Percentiles rank a stretch among this genome's conserved stretches.
Evolutionary conservation across 1,140 invertebrate species (phyloP).

Genomic region (Spodoptera litura): DNA sequence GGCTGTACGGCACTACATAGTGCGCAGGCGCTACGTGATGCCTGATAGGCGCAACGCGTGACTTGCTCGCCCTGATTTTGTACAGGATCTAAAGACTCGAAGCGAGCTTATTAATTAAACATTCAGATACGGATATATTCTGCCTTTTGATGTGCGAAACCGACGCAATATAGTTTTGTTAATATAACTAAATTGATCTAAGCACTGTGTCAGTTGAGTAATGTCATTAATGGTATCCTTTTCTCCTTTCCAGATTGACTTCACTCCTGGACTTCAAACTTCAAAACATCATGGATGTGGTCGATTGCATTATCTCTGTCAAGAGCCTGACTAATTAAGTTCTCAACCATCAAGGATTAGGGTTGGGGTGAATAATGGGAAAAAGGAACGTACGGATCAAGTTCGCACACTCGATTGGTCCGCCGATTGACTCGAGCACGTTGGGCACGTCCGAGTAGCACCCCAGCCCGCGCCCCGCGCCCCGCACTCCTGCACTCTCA

Average conservation of each 20-base stretch:
- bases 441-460: constrained; percentile 71
- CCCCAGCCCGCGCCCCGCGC: constrained; percentile 64
- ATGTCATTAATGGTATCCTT: constrained; percentile 31
- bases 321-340: constrained; percentile 62
- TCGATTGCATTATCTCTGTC: constrained; percentile 46
- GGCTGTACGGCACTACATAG: constrained; percentile 38
- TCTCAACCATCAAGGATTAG: constrained; percentile 61
- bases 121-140: constrained; percentile 61
- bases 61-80: constrained; percentile 80
- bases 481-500: constrained; percentile 64
- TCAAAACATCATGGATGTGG: constrained; percentile 68
- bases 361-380: constrained; percentile 83
- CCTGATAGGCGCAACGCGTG: constrained; percentile 73
- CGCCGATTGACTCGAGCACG: constrained; percentile 71
- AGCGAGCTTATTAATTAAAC: constrained; percentile 76
- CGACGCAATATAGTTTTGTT: constrained; percentile 20
- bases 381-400: constrained; percentile 84
- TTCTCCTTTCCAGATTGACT: constrained; percentile 74
- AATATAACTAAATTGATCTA: background rate
- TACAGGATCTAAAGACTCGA: constrained; percentile 76
- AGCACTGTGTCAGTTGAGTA: background rate
- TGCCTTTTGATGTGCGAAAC: constrained; percentile 35
- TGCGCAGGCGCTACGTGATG: constrained; percentile 62
- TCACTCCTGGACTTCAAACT: constrained; percentile 41
- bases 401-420: constrained; percentile 83